These are phyloP conservation scores for Blastobasis lacticolella DNA, from an alignment of 2,888 invertebrate genomes.

Conservation along the genomic window DNA sequence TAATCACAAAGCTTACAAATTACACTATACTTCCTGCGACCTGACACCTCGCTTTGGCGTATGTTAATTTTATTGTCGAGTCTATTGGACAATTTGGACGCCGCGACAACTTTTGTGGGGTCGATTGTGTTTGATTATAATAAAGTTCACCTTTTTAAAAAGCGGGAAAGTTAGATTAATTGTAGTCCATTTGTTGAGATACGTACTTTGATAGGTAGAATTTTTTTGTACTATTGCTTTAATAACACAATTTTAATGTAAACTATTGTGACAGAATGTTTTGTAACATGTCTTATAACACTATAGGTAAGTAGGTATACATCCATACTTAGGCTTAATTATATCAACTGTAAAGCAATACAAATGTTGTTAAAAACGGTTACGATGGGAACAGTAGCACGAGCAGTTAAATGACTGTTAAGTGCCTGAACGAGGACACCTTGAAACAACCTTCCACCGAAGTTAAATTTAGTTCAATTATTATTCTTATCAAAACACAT, in stretches of 20 bases:
- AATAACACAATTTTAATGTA: no score
- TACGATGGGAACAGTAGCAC: no score
- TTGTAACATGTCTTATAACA: no score
- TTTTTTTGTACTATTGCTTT: no score
- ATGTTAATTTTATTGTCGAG: slow-evolving; percentile 69
- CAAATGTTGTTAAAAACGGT: no score
- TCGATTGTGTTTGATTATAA: slow-evolving; percentile 22
- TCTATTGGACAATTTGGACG: slow-evolving; percentile 60
- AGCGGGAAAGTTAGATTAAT: background rate
- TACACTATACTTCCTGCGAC: slow-evolving; percentile 68
- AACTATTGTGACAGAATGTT: no score
- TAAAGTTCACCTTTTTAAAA: background rate
- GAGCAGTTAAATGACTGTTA: slow-evolving; percentile 11
- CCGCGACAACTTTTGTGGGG: slow-evolving; percentile 54
- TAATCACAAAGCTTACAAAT: slow-evolving; percentile 75
- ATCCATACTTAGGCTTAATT: no score
- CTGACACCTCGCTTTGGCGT: slow-evolving; percentile 62
- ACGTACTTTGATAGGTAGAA: no score
- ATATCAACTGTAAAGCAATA: no score
- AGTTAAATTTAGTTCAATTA: slow-evolving; percentile 36
- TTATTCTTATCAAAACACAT: slow-evolving; percentile 49
- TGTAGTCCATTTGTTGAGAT: background rate
- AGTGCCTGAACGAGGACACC: slow-evolving; percentile 36
- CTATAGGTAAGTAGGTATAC: no score
- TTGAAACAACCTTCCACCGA: slow-evolving; percentile 40